phyloP scores from a whole-genome alignment of 1,140 invertebrate genomes.

The Drosophila triauraria region DNA sequence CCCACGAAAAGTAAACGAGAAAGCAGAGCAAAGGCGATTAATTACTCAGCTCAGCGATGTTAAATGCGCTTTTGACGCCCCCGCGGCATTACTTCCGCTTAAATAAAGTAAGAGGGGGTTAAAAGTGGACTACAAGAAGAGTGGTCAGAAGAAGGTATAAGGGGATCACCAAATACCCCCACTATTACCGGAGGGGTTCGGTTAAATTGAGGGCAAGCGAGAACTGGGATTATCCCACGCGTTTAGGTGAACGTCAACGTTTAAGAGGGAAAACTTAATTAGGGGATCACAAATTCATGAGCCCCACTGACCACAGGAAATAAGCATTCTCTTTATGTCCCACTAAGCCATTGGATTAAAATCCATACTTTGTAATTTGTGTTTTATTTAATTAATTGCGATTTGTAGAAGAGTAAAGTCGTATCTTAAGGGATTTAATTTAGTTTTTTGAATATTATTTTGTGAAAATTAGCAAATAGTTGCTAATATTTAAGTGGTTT shows the following conservation, averaged over 20 bases:
- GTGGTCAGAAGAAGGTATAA: neutral
- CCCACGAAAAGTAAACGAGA: slow-evolving; percentile 42
- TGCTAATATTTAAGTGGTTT: neutral
- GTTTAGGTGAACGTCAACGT: slow-evolving; percentile 13
- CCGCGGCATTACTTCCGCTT: slow-evolving; percentile 32
- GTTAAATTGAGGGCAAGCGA: slow-evolving; percentile 58
- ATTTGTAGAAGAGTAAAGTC: neutral
- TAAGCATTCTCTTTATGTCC: neutral
- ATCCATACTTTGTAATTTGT: slow-evolving; percentile 1
- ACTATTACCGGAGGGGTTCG: neutral
- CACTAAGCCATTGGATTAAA: neutral
- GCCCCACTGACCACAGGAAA: slow-evolving; percentile 5
- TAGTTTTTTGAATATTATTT: neutral
- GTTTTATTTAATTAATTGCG: too few relatives aligned
- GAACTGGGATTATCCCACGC: slow-evolving; percentile 46
- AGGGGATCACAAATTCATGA: slow-evolving; percentile 22
- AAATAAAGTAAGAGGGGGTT: slow-evolving; percentile 13
- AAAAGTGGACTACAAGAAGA: neutral
- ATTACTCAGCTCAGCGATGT: slow-evolving; percentile 70
- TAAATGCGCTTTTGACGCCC: slow-evolving; percentile 73
- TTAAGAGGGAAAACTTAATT: slow-evolving; percentile 39
- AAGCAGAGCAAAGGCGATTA: slow-evolving; percentile 64
- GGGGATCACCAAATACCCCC: slow-evolving; percentile 3
- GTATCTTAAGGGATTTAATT: neutral
- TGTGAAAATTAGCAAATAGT: neutral